Evolutionary conservation across 1,140 invertebrate genomes (phyloP).

Genomic region (Orussus abietinus): DNA sequence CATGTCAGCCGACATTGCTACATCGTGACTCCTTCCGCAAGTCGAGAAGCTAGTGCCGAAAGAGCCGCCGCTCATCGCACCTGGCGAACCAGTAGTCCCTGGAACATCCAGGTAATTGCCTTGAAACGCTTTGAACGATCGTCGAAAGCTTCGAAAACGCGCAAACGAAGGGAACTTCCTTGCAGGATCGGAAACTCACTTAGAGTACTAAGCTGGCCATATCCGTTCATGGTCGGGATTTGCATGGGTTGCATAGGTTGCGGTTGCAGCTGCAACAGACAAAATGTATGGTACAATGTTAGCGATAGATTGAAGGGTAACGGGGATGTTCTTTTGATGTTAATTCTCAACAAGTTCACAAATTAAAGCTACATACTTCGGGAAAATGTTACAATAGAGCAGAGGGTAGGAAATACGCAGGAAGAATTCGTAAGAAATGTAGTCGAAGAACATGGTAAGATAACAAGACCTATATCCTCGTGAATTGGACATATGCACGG

Average conservation of each 20-base stretch:
- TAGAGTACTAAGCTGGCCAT: constrained; percentile 46
- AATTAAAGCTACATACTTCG: too few relatives aligned
- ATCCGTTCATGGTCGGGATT: constrained; percentile 51
- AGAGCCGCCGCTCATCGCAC: constrained; percentile 36
- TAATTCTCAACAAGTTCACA: too few relatives aligned
- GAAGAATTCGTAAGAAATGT: too few relatives aligned
- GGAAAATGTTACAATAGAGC: too few relatives aligned
- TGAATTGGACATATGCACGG: too few relatives aligned
- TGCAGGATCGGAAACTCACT: constrained; percentile 34
- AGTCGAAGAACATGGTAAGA: too few relatives aligned
- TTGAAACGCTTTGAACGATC: constrained; percentile 48
- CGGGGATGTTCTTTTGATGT: too few relatives aligned
- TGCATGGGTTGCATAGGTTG: constrained; percentile 51
- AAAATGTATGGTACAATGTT: too few relatives aligned
- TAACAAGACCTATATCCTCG: too few relatives aligned
- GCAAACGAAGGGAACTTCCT: not conserved
- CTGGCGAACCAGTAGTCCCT: constrained; percentile 36
- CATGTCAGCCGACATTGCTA: constrained; percentile 27
- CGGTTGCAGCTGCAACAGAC: constrained; percentile 43
- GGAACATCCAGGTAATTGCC: constrained; percentile 49
- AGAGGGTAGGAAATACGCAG: too few relatives aligned
- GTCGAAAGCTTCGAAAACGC: constrained; percentile 20
- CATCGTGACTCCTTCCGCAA: constrained; percentile 39
- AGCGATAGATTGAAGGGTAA: too few relatives aligned
- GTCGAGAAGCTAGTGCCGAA: constrained; percentile 35